Evolutionary conservation across 2,888 invertebrate species (phyloP), one percentile per base, ranked within the genome.

Genomic region (Papilio elwesi): DNA sequence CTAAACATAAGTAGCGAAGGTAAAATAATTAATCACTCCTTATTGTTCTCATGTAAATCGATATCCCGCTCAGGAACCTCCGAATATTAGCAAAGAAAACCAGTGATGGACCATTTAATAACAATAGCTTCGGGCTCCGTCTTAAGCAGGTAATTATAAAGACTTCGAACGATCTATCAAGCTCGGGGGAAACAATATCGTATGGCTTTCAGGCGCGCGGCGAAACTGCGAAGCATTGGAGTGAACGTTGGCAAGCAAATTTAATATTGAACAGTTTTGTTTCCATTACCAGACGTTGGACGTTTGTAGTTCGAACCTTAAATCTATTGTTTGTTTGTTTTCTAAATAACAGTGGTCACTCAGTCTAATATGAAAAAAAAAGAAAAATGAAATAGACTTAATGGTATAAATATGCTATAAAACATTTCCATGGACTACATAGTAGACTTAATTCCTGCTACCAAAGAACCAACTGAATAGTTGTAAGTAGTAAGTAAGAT

Each of bases 11-110:
- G 48, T 38, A 68, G 57, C 68, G 66, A 48, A 36, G 7, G 38
- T 49, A 59, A 69, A 63, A 49, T 62, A 70, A 75, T 74, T 70
- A 64, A 57, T 71, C 52, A 70, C 47, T 53, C 12, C 53, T 55
- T 36, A 70, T 64, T 53, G 70, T 70, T 47, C 63, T 15, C 12
- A 38, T 48, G 16, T 15, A 71, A 66, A 48, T 49, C 65, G 16
- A 65, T 57, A 57, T 57, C 64, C 16, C 43, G 16, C 9, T 10
- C 12, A 38, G 38, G 49, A 38, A 57, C 57, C 49, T 66, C 65
- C 38, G 16, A 49, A 65, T 65, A n/a, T 49, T 12, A n/a, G 15
- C 38, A 38, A 65, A 57, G 55, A 65, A 26, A 49, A n/a, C 64
- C 48, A 48, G 16, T 49, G 65, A 15, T 9, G 55, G 15, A n/a